These are phyloP conservation scores for Apodemia duryi DNA, from an alignment of 2,888 invertebrate genomes.

Conservation along the genomic window DNA sequence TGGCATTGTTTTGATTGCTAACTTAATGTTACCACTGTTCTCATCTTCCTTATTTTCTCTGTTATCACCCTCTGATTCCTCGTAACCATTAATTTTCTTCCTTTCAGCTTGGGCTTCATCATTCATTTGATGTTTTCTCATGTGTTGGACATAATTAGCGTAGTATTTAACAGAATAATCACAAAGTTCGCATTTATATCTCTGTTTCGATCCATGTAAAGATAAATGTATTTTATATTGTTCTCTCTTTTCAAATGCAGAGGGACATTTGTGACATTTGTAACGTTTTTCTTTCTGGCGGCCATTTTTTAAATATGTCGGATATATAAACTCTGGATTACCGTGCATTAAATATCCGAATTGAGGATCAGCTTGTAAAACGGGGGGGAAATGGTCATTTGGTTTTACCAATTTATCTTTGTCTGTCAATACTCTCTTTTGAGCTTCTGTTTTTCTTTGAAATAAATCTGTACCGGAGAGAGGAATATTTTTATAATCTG, in stretches of 20 bases:
- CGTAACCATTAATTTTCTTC: constrained; percentile 54
- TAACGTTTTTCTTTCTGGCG: constrained; percentile 87
- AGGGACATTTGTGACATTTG: constrained; percentile 92
- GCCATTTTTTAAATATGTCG: constrained; percentile 86
- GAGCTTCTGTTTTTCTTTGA: constrained; percentile 81
- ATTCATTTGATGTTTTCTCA: constrained; percentile 87
- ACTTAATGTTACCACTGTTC: constrained; percentile 54
- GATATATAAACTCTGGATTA: constrained; percentile 87
- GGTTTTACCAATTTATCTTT: constrained; percentile 73
- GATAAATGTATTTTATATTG: constrained; percentile 91
- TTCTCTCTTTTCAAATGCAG: constrained; percentile 91
- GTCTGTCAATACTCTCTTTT: constrained; percentile 68
- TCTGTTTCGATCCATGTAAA: constrained; percentile 90
- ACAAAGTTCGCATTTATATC: constrained; percentile 90
- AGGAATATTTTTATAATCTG: constrained; percentile 76
- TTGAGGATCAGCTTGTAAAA: constrained; percentile 81
- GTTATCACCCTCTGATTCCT: constrained; percentile 42
- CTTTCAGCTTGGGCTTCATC: constrained; percentile 82
- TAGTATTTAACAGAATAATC: constrained; percentile 94
- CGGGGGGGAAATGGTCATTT: constrained; percentile 74
- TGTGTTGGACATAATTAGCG: constrained; percentile 90
- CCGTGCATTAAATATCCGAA: constrained; percentile 85
- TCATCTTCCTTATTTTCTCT: constrained; percentile 50
- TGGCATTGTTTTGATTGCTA: constrained; percentile 72
- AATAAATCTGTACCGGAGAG: constrained; percentile 83